phyloP scores from a whole-genome alignment of 2,113 vertebrate genomes.

The Hipposideros armiger region DNA sequence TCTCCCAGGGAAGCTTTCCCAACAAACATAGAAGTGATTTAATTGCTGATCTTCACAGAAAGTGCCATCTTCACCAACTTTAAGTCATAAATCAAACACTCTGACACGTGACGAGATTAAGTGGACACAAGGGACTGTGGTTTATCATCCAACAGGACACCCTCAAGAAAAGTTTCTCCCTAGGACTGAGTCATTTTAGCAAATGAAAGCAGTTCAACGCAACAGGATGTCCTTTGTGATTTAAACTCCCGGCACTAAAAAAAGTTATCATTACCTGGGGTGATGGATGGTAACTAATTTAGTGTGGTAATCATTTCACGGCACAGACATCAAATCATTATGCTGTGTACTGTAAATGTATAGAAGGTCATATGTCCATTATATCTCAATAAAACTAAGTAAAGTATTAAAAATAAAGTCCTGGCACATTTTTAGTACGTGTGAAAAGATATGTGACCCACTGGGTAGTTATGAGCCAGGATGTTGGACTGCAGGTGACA shows the following conservation, averaged over 20 bases:
- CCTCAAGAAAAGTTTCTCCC: background rate
- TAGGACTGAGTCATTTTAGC: background rate
- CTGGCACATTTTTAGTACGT: too few relatives aligned
- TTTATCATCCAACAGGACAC: background rate
- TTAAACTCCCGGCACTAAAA: background rate
- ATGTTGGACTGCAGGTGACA: background rate
- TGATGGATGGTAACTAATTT: background rate
- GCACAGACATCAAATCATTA: background rate
- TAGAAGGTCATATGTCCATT: background rate
- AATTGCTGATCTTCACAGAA: too few relatives aligned
- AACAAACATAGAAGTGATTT: background rate
- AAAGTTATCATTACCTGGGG: too few relatives aligned
- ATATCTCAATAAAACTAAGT: background rate
- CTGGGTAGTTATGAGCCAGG: background rate
- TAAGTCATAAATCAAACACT: background rate
- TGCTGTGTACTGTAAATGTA: too few relatives aligned
- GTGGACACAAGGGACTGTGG: too few relatives aligned
- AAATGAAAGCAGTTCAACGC: background rate
- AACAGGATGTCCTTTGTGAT: background rate
- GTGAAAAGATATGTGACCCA: background rate
- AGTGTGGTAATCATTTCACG: background rate
- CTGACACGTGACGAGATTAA: background rate
- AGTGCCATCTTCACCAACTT: background rate
- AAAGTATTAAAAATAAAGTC: background rate
- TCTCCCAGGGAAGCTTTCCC: background rate